Evolutionary conservation across 37 sponge, comb jelly and placozoan genomes (phyloP), one percentile per base, ranked within the genome.

Genomic region (Beroe ovata): DNA sequence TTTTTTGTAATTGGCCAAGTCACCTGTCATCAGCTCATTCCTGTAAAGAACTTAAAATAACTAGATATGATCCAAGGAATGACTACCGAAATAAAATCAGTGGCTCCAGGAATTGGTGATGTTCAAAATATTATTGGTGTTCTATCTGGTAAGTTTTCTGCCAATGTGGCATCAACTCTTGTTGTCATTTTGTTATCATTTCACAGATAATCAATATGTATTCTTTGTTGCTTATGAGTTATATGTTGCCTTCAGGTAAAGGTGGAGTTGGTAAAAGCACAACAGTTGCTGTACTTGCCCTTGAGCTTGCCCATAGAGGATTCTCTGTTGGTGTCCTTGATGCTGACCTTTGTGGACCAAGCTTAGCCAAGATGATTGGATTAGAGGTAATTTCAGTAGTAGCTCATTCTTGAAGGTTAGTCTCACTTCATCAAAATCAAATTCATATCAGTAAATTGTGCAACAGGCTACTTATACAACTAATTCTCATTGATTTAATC

Each of bases 181-280:
- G 29, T n/a, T 62, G 63, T 20, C 29, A n/a, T n/a, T n/a, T n/a
- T n/a, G n/a, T n/a, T n/a, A n/a, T n/a, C n/a, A n/a, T n/a, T n/a
- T n/a, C n/a, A n/a, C 22, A 62, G 20, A 62, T 62, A 4, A 4
- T n/a, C 8, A 26, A 62, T 20, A 62, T 14, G 20, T 3, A 62
- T 20, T 26, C 23, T n/a, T 26, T 20, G 63, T 25, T 25, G 63
- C 4, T 62, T 62, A 26, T n/a, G 16, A 18, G 16, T 58, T 11
- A 58, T 58, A 11, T 18, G 59, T 11, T 11, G 18, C 16, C 59
- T 18, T 40, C 54, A 77, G 90, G 90, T 60, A 90, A 90, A 63
- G 90, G 90, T 40, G 90, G 90, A 11, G 90, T 90, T 59, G 90
- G 90, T 11, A 90, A 90, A 47, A 90, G 90, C 60, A 90, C 90